phyloP scores from a whole-genome alignment of 2,797 vertebrate species.

The Cossypha caffra region DNA sequence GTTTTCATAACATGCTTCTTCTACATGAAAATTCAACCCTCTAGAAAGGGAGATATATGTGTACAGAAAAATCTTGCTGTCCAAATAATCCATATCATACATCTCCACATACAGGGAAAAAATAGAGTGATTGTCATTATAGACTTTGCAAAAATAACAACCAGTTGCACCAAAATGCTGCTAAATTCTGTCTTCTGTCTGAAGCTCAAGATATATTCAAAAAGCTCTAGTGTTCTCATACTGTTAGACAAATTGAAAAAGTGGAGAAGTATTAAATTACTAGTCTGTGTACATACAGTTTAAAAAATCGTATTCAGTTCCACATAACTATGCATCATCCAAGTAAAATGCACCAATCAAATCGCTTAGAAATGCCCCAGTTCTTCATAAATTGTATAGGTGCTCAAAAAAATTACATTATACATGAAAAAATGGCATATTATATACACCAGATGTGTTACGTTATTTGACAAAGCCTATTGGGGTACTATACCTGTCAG shows the following conservation, averaged over 20 bases:
- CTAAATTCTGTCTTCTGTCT: neutral
- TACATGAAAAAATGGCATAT: neutral
- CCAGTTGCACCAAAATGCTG: neutral
- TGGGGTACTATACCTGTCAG: neutral
- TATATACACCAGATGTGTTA: neutral
- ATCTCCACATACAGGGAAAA: neutral
- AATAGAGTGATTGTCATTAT: neutral
- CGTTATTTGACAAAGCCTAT: neutral
- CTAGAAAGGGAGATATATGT: neutral
- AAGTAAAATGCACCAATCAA: neutral
- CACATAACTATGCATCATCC: neutral
- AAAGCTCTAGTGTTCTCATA: neutral
- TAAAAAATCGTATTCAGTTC: neutral
- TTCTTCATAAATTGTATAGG: neutral
- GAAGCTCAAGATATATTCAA: neutral
- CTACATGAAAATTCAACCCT: neutral
- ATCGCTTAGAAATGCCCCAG: neutral
- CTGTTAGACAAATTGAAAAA: neutral
- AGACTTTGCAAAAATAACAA: neutral
- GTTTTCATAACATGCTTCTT: neutral
- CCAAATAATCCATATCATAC: neutral
- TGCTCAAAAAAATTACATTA: neutral
- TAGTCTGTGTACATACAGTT: neutral
- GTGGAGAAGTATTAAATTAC: neutral
- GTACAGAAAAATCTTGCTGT: neutral